Evolutionary conservation across 2,797 vertebrate genomes (phyloP), one percentile per base, ranked within the genome.

Genomic region (Numenius phaeopus): DNA sequence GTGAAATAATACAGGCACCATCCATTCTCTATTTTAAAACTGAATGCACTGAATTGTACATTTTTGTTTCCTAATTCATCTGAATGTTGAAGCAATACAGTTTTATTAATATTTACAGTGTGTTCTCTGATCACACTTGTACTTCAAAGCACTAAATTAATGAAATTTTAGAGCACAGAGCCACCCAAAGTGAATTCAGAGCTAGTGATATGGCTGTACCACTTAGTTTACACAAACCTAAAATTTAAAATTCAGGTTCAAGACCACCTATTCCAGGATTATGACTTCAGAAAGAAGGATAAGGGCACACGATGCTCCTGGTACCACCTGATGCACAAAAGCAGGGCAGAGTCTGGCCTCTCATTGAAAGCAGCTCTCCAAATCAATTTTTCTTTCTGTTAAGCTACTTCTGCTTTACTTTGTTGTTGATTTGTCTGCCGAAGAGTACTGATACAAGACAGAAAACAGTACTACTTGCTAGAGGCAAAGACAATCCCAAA

Each of bases 111-210:
- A 87, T 39, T 87, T 77, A 52, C 21, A 87, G 49, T 37, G 16
- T 69, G 39, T 84, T 87, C 50, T 72, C 47, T 71, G 66, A 80
- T 70, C 42, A 37, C 23, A 44, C 19, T 57, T 77, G 40, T 78
- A 86, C 40, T 66, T 87, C 44, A 91, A 94, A 79, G 44, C 87
- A 59, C 29, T 55, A 59, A 71, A 90, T 20, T 7, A 90, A 85
- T 70, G 24, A 58, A 55, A 77, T 90, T 94, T 73, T 65, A 65
- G 58, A 94, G 59, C 61, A 88, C 37, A 75, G 55, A 90, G 47
- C 50, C 84, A 81, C 21, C 16, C 46, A 65, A 79, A 94, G 46
- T 70, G 26, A 77, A 78, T 81, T 82, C 71, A 90, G 77, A 84
- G 39, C 20, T 23, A 52, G 24, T 54, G 20, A 77, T 67, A 54